Evolutionary conservation across 2,113 vertebrate genomes (phyloP).

Genomic region (Hucho hucho): DNA sequence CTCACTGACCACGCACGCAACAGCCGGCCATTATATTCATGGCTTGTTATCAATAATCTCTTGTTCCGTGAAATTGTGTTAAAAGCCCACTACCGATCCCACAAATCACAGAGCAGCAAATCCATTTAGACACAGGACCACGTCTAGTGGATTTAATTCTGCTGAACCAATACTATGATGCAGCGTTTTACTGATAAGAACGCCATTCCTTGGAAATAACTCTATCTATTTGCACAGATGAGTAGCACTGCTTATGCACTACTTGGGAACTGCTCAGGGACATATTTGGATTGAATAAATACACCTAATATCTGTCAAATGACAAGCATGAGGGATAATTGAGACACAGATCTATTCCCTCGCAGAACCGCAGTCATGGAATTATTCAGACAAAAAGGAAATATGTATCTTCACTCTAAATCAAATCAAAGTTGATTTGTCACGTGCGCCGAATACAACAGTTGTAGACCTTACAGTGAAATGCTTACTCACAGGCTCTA

Average conservation of each 20-base stretch:
- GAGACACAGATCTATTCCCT: slow-evolving; percentile 13
- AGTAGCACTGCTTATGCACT: slow-evolving; percentile 8
- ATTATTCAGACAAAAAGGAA: slow-evolving; percentile 26
- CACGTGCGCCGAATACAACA: no score
- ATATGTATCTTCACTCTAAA: slow-evolving; percentile 9
- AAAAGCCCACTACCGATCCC: slow-evolving; percentile 8
- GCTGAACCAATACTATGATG: slow-evolving; percentile 10
- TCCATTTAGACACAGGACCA: neutral
- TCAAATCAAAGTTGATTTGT: no score
- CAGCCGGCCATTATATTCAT: neutral
- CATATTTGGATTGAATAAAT: slow-evolving; percentile 22
- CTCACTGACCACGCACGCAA: neutral
- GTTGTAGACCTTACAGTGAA: no score
- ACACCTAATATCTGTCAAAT: slow-evolving; percentile 13
- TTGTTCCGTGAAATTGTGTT: neutral
- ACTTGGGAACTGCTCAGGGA: slow-evolving; percentile 5
- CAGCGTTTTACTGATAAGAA: neutral
- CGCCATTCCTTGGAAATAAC: neutral
- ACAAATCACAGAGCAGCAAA: slow-evolving; percentile 15
- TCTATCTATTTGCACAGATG: slow-evolving; percentile 4
- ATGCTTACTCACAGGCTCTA: no score
- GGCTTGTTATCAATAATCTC: slow-evolving; percentile 21
- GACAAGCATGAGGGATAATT: slow-evolving; percentile 24
- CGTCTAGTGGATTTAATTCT: slow-evolving; percentile 10
- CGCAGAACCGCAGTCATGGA: neutral